These are phyloP conservation scores for Argyrosomus regius DNA, from an alignment of 2,797 vertebrate genomes.

Conservation along the genomic window DNA sequence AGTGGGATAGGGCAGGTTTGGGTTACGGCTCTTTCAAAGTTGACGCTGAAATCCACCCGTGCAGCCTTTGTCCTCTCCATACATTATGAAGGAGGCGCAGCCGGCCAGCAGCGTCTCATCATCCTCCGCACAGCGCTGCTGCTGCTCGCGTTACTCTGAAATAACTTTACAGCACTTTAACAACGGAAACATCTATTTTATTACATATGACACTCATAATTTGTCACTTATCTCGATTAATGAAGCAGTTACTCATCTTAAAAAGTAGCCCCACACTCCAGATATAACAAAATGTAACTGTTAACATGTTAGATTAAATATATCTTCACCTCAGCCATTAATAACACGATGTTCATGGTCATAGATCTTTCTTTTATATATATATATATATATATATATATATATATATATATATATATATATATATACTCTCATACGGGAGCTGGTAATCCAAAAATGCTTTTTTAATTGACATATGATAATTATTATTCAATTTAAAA, in stretches of 20 bases:
- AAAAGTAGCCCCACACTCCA: neutral
- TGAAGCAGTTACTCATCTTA: neutral
- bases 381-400: too few relatives aligned
- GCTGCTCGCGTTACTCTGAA: constrained; percentile 50
- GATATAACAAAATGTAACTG: neutral
- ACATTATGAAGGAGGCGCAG: constrained; percentile 85
- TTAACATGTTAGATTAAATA: neutral
- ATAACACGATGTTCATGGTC: neutral
- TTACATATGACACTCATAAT: neutral
- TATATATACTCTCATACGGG: neutral
- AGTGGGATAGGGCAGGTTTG: constrained; percentile 65
- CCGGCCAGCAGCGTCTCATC: constrained; percentile 68
- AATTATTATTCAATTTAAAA: neutral
- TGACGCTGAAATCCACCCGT: constrained; percentile 81
- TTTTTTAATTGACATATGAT: neutral
- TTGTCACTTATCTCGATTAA: neutral
- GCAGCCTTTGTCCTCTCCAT: constrained; percentile 80
- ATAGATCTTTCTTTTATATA: neutral
- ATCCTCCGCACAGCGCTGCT: constrained; percentile 27
- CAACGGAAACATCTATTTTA: neutral
- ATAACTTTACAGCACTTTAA: constrained; percentile 38
- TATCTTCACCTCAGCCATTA: neutral
- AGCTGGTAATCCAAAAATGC: neutral
- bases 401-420: too few relatives aligned
- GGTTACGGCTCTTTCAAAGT: constrained; percentile 82